phyloP scores from a whole-genome alignment of 2,113 vertebrate species.

The Spermophilus dauricus region DNA sequence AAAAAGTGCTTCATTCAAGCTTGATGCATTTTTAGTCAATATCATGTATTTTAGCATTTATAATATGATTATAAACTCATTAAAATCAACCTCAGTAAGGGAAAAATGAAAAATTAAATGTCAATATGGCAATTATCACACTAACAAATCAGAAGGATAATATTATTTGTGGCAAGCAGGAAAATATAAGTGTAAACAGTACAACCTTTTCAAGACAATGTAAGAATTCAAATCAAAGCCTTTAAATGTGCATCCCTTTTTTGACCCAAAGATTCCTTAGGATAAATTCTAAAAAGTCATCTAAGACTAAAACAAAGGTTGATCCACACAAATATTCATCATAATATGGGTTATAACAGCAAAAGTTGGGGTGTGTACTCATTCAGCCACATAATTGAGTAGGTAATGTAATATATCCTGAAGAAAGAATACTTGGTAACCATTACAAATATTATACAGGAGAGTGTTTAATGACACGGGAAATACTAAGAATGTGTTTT shows the following conservation, averaged over 20 bases:
- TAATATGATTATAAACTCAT: not conserved
- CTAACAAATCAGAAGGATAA: not conserved
- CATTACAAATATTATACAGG: not conserved
- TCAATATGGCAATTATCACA: not conserved
- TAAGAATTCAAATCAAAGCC: not conserved
- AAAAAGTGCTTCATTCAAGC: not conserved
- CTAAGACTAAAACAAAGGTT: not conserved
- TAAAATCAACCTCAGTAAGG: slow-evolving; percentile 24
- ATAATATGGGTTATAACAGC: not conserved
- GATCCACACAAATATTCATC: not conserved
- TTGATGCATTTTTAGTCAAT: not conserved
- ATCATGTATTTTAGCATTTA: not conserved
- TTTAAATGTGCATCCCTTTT: not conserved
- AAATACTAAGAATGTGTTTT: slow-evolving; percentile 16
- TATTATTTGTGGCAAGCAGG: not conserved
- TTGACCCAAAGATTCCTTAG: not conserved
- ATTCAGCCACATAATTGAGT: not conserved
- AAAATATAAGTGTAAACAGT: not conserved
- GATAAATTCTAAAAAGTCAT: not conserved
- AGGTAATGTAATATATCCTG: not conserved
- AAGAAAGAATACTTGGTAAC: not conserved
- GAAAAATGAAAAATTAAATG: slow-evolving; percentile 44
- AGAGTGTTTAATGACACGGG: not conserved
- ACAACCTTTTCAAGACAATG: not conserved
- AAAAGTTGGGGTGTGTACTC: not conserved